Base-by-base conservation (phyloP, 2,797 vertebrate species). In the Gorsachius magnificus region DNA sequence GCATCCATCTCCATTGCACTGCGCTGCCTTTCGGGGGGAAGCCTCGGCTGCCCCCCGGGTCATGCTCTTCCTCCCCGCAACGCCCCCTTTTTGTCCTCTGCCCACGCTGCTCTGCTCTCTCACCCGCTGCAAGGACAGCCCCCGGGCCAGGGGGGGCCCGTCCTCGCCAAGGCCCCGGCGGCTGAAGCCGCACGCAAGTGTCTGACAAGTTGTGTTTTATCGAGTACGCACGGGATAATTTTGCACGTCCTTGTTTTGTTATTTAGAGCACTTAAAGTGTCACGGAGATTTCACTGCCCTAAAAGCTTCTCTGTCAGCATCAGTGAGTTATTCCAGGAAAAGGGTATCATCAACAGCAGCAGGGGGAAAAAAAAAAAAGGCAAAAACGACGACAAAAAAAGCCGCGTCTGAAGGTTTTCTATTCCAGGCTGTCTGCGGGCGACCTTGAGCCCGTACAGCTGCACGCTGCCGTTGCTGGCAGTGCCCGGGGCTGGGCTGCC, bases 291-390 rank as follows among this genome's bases (percentile, higher is more conserved):
- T 97, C 93, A 54, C 87, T 89, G 56, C 60, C 93, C 95, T 97
- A 93, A 85, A 97, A 98, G 97, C 97, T 94, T 85, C 85, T 74
- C 97, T 97, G 97, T 97, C 98, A 98, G 91, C 90, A 38, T 69
- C 90, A 95, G 68, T 82, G 81, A 97, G 97, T 95, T 97, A 96
- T 97, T 97, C 94, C 95, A 43, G 96, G 96, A 94, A 95, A 97
- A 97, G 96, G 95, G 79, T 95, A 96, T 96, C 91, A 96, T 97
- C 96, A 95, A 65, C 68, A 16, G 89, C 88, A 77, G 91, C 68
- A 8, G 89, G 83, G 58, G 79, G 79, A 38, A 38, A 41, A n/a
- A 53, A 17, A 46, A 43, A 61, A 81, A 83, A 48, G n/a, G 16
- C 9, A 25, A 6, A 43, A 35, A 6, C 26, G 11, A 31, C 22